Evolutionary conservation across 2,888 invertebrate species (phyloP).

Genomic region (Fragum sueziense): DNA sequence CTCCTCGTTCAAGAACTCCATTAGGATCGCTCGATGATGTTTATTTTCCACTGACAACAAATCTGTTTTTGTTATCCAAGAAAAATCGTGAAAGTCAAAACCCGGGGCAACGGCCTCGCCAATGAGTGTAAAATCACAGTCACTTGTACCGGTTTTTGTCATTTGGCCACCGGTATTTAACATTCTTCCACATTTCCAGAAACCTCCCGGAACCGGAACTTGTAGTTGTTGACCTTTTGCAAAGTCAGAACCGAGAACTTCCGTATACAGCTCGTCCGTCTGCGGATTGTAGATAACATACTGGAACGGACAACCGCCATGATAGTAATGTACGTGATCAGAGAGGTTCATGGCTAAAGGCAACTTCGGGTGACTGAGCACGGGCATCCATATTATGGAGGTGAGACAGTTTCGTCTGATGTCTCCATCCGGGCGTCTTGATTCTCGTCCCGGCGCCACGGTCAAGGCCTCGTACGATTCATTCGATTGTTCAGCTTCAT

Average conservation of each 20-base stretch:
- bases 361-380: not conserved
- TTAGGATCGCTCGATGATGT: not conserved
- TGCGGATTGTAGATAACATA: slow-evolving; percentile 5
- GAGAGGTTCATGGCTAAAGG: not conserved
- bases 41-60: not conserved
- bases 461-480: not conserved
- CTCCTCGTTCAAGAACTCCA: not conserved
- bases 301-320: slow-evolving; percentile 1
- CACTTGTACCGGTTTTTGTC: no score
- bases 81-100: slow-evolving; percentile 18
- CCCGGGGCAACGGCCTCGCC: slow-evolving; percentile 19
- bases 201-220: not conserved
- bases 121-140: slow-evolving; percentile 4
- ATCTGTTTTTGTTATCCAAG: slow-evolving; percentile 9
- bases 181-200: slow-evolving; percentile 19
- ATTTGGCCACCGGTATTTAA: not conserved
- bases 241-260: slow-evolving; percentile 11
- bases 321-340: not conserved
- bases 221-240: slow-evolving; percentile 5
- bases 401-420: slow-evolving; percentile 11
- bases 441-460: not conserved
- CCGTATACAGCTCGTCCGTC: not conserved
- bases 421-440: not conserved
- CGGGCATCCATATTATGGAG: slow-evolving; percentile 11
- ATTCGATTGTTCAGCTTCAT: not conserved